Base-by-base conservation (phyloP, 2,113 vertebrate genomes). In the Rhegmatorhina hoffmannsi region DNA sequence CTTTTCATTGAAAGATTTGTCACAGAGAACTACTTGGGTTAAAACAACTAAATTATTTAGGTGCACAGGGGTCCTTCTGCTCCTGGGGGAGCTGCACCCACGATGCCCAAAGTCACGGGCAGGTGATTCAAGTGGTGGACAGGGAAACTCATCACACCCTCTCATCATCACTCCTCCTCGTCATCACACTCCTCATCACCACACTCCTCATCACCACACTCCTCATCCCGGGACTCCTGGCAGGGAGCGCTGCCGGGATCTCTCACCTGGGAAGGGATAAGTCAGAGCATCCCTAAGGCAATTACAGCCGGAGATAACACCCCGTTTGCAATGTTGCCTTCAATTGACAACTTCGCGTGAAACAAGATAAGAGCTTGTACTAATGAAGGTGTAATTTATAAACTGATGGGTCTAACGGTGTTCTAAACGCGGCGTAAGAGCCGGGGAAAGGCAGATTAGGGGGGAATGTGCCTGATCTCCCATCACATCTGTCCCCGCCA, bases 401-500 rank as follows among this genome's bases (percentile, higher is more conserved):
- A 77, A 28, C 43, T 4, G 50, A 6, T 38, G 70, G 50, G 43
- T 52, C 67, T 62, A 8, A 16, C 33, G 0, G 55, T 19, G 55
- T 26, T 56, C 52, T 13, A 8, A 49, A 46, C 0, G 29, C 25
- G 33, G 23, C 60, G 4, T 5, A 12, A 36, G 46, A 70, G 62
- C 55, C 9, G 17, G 4, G 50, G 29, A 13, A 28, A 68, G 46
- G 81, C 66, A 3, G 50, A 10, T 17, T 0, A 2, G 49, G 13
- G 77, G 26, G 11, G 16, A 1, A 4, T 0, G 8, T 24, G 34
- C 70, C 50, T 3, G 34, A 8, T 31, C 40, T 53, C 25, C 5
- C 1, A 0, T 4, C 75, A 8, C 7, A 1, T 26, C 62, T 19
- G 58, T 7, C 44, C 11, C 15, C 1, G 2, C 55, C 2, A 6